Conservation (phyloP, 2,888 invertebrate species). For the Megastigmus dorsalis region DNA sequence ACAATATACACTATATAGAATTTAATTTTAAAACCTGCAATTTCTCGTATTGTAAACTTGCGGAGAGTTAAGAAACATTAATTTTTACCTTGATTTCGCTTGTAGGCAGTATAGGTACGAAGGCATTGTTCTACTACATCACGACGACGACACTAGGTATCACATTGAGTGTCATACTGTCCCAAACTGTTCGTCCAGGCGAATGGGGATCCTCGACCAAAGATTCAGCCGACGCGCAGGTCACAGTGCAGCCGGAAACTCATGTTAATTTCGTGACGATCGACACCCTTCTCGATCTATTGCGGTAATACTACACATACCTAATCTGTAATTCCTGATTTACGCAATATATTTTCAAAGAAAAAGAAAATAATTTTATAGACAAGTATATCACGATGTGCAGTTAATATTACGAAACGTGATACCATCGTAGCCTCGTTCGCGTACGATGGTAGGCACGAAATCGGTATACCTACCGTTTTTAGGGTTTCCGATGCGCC, state of each 20-base stretch:
- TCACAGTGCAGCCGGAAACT: conserved; percentile 57
- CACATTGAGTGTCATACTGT: conserved; percentile 89
- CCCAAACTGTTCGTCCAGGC: conserved; percentile 91
- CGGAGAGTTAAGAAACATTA: too few relatives aligned
- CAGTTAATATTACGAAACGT: too few relatives aligned
- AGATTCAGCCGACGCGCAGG: not conserved
- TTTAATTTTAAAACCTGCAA: too few relatives aligned
- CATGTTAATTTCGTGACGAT: conserved; percentile 81
- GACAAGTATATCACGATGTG: too few relatives aligned
- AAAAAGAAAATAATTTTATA: too few relatives aligned
- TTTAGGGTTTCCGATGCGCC: conserved; percentile 5
- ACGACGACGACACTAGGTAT: conserved; percentile 95
- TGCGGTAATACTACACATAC: conserved; percentile 77
- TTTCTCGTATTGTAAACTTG: too few relatives aligned
- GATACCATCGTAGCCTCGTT: too few relatives aligned
- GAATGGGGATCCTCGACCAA: conserved; percentile 64
- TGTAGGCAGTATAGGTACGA: conserved; percentile 67
- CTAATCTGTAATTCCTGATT: not conserved
- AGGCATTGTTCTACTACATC: conserved; percentile 83
- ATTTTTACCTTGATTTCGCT: not conserved
- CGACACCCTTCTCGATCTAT: conserved; percentile 93
- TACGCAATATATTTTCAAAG: too few relatives aligned
- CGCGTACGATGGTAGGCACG: conserved; percentile 11
- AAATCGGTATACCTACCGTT: conserved; percentile 38
- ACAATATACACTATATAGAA: too few relatives aligned